Conservation (phyloP, 2,113 vertebrate genomes). For the Chaenocephalus aceratus region DNA sequence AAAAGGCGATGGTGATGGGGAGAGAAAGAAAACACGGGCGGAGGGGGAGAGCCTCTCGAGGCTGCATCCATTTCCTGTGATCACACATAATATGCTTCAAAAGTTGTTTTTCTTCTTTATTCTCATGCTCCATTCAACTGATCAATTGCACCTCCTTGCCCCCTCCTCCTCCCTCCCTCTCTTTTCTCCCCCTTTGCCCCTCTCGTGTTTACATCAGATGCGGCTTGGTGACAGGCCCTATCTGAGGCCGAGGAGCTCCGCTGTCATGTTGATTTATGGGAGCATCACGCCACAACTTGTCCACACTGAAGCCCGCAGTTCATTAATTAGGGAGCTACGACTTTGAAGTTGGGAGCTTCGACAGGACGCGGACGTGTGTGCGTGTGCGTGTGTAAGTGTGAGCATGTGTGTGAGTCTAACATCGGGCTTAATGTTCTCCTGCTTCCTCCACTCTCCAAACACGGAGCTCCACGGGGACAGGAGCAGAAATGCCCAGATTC, state of each 20-base stretch:
- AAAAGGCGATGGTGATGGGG: slow-evolving; percentile 46
- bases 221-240: slow-evolving; percentile 96
- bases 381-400: slow-evolving; percentile 61
- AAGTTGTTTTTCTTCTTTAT: slow-evolving; percentile 91
- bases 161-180: slow-evolving; percentile 68
- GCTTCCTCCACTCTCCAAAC: slow-evolving; percentile 86
- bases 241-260: slow-evolving; percentile 95
- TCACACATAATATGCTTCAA: slow-evolving; percentile 99
- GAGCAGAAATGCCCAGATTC: slow-evolving; percentile 91
- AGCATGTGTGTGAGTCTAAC: slow-evolving; percentile 86
- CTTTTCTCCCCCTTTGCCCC: slow-evolving; percentile 56
- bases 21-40: slow-evolving; percentile 82
- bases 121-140: slow-evolving; percentile 94
- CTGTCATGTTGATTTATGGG: slow-evolving; percentile 99
- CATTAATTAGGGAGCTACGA: slow-evolving; percentile 99
- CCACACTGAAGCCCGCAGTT: slow-evolving; percentile 99
- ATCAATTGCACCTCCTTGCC: slow-evolving; percentile 96
- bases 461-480: slow-evolving; percentile 85
- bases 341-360: slow-evolving; percentile 94
- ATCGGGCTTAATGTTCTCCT: slow-evolving; percentile 92
- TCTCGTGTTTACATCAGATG: slow-evolving; percentile 97
- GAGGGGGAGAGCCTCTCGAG: slow-evolving; percentile 94
- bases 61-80: slow-evolving; percentile 99
- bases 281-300: slow-evolving; percentile 99
- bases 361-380: slow-evolving; percentile 62